Evolutionary conservation across 2,113 vertebrate species (phyloP).

Genomic region (Psammodynastes pulverulentus): DNA sequence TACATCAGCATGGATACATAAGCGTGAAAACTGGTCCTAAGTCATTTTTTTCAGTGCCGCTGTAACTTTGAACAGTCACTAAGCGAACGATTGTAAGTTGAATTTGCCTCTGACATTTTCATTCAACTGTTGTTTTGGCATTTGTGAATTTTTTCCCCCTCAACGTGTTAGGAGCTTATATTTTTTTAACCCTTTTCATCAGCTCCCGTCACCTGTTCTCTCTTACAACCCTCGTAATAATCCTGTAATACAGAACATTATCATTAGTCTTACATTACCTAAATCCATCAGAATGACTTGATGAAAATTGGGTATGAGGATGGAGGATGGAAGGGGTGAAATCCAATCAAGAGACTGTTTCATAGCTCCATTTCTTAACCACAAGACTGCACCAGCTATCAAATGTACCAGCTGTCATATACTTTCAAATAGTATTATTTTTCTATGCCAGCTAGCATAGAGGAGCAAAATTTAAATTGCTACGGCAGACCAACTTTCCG

Average conservation of each 20-base stretch:
- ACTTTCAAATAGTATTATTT: not conserved
- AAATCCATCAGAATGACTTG: not conserved
- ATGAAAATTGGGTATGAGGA: not conserved
- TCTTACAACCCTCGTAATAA: not conserved
- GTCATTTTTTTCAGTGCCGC: not conserved
- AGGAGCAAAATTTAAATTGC: not conserved
- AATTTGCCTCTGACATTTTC: not conserved
- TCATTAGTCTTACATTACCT: not conserved
- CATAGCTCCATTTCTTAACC: not conserved
- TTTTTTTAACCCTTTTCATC: not conserved
- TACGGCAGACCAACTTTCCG: not conserved
- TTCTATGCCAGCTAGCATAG: not conserved
- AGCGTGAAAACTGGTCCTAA: not conserved
- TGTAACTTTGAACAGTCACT: not conserved
- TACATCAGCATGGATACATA: no score
- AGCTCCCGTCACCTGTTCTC: not conserved
- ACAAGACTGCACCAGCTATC: not conserved
- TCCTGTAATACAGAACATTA: not conserved
- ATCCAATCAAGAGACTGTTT: not conserved
- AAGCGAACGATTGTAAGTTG: not conserved
- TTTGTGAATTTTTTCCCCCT: not conserved
- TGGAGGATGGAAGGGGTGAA: not conserved
- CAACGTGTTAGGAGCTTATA: not conserved
- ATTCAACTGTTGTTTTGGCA: not conserved
- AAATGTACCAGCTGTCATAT: not conserved